phyloP scores from a whole-genome alignment of 2,888 invertebrate species.

The Eilema griseolum region DNA sequence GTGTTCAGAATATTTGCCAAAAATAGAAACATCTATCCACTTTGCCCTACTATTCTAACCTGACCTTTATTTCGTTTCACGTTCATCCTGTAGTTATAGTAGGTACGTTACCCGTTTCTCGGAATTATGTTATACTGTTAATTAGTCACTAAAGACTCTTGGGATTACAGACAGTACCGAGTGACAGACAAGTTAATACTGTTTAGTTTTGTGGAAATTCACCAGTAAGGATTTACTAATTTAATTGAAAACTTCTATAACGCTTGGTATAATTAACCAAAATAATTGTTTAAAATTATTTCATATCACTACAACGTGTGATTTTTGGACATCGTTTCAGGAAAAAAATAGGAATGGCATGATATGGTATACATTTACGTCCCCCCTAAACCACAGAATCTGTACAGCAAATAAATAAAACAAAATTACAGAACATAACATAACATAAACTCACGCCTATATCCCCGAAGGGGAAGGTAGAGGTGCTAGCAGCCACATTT shows the following conservation, averaged over 20 bases:
- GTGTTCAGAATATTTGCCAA: not conserved
- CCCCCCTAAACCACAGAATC: too few species aligned
- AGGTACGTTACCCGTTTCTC: not conserved
- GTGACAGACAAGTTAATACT: not conserved
- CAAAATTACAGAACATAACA: too few species aligned
- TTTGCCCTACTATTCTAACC: not conserved
- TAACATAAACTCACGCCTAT: too few species aligned
- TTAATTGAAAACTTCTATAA: not conserved
- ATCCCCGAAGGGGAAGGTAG: too few species aligned
- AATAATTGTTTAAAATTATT: not conserved
- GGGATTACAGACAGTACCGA: slow-evolving; percentile 2
- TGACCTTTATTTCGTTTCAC: not conserved
- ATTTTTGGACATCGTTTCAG: too few species aligned
- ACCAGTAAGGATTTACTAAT: not conserved
- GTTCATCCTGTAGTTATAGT: not conserved
- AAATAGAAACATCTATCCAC: not conserved
- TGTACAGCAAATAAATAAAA: too few species aligned
- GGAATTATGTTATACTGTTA: not conserved
- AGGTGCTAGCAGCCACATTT: too few species aligned
- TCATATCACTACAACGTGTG: too few species aligned
- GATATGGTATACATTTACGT: too few species aligned
- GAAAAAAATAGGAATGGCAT: too few species aligned
- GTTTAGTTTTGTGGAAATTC: slow-evolving; percentile 6
- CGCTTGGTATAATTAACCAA: not conserved
- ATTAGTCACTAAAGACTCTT: not conserved